Evolutionary conservation across 2,113 vertebrate genomes (phyloP).

Genomic region (Riparia riparia): DNA sequence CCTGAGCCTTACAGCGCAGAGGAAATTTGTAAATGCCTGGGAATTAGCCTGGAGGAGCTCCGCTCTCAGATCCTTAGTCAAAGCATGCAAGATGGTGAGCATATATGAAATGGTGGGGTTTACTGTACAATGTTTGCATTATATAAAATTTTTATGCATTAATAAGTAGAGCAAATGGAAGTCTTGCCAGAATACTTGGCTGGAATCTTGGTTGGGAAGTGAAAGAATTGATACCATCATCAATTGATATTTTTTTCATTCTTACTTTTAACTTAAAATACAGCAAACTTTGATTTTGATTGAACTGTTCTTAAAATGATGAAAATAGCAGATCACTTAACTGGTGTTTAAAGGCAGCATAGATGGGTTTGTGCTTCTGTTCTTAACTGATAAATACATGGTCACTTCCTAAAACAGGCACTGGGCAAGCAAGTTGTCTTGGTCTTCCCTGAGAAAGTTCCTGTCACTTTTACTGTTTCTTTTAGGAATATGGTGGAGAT

Average conservation of each 20-base stretch:
- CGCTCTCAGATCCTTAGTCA: conserved; percentile 81
- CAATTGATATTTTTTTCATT: background rate
- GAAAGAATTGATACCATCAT: background rate
- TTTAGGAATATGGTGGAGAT: background rate
- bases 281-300: background rate
- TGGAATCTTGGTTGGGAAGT: background rate
- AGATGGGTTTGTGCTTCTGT: background rate
- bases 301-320: background rate
- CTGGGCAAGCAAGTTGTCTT: background rate
- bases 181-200: background rate
- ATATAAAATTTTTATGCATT: background rate
- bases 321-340: background rate
- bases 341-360: background rate
- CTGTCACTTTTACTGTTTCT: background rate
- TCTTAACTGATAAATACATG: background rate
- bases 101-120: background rate
- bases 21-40: conserved; percentile 89
- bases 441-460: background rate
- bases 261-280: background rate
- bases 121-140: background rate
- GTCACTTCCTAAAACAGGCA: background rate
- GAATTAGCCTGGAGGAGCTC: conserved; percentile 84
- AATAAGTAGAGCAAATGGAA: background rate
- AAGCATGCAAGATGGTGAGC: conserved; percentile 89
- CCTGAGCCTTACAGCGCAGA: conserved; percentile 88